Conservation (phyloP, 1,140 invertebrate species). For the Solenopsis invicta region DNA sequence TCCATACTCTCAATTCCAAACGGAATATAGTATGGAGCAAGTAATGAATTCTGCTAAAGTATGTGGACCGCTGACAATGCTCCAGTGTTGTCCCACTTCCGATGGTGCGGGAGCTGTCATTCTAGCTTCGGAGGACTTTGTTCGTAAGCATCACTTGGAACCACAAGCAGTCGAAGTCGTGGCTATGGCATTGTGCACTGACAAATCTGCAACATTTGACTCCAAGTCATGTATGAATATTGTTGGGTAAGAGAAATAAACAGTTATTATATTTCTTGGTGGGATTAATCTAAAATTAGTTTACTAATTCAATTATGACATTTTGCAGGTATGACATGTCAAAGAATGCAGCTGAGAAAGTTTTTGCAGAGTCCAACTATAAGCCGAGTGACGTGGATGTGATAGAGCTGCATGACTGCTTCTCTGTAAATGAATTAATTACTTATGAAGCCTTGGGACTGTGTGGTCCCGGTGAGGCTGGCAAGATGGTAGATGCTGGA, state of each 20-base stretch:
- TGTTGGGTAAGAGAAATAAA: constrained; percentile 82
- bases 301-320: constrained; percentile 24
- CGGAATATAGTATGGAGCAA: constrained; percentile 96
- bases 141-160: constrained; percentile 93
- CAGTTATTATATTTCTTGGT: neutral
- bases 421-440: constrained; percentile 98
- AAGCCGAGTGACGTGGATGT: constrained; percentile 96
- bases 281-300: neutral
- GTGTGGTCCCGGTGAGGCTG: constrained; percentile 96
- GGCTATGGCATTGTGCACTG: constrained; percentile 98
- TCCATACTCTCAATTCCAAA: constrained; percentile 97
- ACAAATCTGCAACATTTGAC: constrained; percentile 94
- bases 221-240: constrained; percentile 96
- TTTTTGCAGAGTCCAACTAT: constrained; percentile 93
- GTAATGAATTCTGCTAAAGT: constrained; percentile 95
- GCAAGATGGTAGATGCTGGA: constrained; percentile 96
- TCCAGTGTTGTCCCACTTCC: constrained; percentile 99
- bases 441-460: constrained; percentile 99
- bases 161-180: constrained; percentile 97
- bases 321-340: constrained; percentile 96
- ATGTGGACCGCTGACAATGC: constrained; percentile 96
- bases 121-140: constrained; percentile 96
- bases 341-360: constrained; percentile 92
- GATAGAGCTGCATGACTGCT: constrained; percentile 99
- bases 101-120: constrained; percentile 98